A percentile compares a stretch with the other conserved stretches of the same genome.
These are phyloP conservation scores for Zootoca vivipara DNA, from an alignment of 2,113 vertebrate genomes.

Conservation along the genomic window DNA sequence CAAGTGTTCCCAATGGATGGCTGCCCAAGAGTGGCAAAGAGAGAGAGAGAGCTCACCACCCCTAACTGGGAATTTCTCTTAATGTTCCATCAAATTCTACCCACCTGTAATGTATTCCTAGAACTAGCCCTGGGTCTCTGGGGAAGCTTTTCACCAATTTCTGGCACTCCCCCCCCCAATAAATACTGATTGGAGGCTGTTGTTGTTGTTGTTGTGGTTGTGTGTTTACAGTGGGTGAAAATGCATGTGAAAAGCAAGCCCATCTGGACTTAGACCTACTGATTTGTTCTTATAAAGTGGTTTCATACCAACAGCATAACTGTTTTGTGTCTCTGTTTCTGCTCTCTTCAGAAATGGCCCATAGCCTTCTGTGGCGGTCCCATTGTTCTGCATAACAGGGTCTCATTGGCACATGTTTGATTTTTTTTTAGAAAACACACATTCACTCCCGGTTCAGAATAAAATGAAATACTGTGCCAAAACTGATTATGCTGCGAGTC, in stretches of 20 bases:
- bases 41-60: background rate
- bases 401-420: background rate
- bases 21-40: too few species aligned
- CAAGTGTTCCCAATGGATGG: background rate
- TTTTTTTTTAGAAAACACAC: background rate
- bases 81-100: background rate
- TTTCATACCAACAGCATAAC: background rate
- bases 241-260: too few species aligned
- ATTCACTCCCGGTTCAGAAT: background rate
- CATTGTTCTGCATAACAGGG: background rate
- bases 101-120: background rate
- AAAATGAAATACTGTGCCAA: background rate
- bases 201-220: too few species aligned
- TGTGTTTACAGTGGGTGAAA: background rate
- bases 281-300: background rate
- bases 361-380: too few species aligned
- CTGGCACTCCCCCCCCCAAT: background rate
- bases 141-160: background rate
- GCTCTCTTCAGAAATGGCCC: background rate
- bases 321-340: background rate
- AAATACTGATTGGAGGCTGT: background rate
- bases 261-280: background rate
- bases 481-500: background rate
- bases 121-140: background rate
- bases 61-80: background rate